Evolutionary conservation across 2,113 vertebrate species (phyloP), one percentile per base, ranked within the genome.

Genomic region (Ibidorhyncha struthersii): DNA sequence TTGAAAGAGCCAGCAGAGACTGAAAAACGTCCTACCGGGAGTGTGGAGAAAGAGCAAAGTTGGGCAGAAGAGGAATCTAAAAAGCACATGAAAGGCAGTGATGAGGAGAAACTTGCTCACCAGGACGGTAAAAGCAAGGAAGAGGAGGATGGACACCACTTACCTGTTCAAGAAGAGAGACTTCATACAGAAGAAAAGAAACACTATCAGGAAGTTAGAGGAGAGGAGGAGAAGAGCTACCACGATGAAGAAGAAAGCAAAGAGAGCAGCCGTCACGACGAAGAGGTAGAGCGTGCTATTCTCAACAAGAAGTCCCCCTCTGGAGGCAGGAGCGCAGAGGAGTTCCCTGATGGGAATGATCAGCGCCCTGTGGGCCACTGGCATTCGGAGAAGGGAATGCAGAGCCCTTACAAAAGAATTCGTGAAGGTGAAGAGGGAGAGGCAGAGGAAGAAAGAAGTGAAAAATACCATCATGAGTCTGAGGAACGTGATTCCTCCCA

Each of bases 41-140:
- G 88, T 11, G 80, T 95, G 47, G 96, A 98, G 53, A 90, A 98
- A 40, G 95, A 97, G 2, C 90, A 91, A 45, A 96, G 97, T 72
- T 96, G 86, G 27, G 72, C n/a, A 80, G 94, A 95, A 62, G 96
- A 71, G 50, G 98, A 98, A n/a, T 81, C 97, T 14, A 95, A 98
- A 56, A 91, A 69, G 41, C 93, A 78, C 10, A 19, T 98, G 79
- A 97, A 97, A 91, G 93, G 96, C 50, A 96, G 95, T 4, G 96
- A 97, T 45, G 86, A 59, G 58, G 96, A 98, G 55, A 98, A 98
- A 21, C 92, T 92, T 58, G 95, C 96, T 38, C 62, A 32, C 0
- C 95, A 80, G 50, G 96, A 96, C 38, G 94, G 84, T 14, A 88
- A 81, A 73, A 98, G 91, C 91, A 93, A 21, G 47, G 97, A 93